Base-by-base conservation (phyloP, 1,140 invertebrate genomes). In the Holotrichia oblita region DNA sequence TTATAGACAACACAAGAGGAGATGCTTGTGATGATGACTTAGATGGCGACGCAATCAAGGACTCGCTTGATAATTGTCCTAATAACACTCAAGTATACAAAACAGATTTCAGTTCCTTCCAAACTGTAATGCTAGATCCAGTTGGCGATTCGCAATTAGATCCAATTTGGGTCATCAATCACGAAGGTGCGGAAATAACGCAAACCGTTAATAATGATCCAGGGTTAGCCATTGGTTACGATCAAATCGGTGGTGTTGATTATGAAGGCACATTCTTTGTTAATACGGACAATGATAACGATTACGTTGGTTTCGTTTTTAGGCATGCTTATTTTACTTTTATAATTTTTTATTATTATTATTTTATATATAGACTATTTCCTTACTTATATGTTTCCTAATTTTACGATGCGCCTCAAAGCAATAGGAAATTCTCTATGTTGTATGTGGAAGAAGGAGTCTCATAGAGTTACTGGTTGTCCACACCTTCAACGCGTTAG, bases 261-360 rank as follows among this genome's bases (percentile, higher is more conserved):
- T 99, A 98, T 85, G 97, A 98, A 85, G 98, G 97, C 22, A 99
- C 98, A 0, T 97, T 99, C 85, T 98, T 96, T 84, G 92, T 99
- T 0, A 96, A 98, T 83, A 95, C 95, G 0, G 94, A 96, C 61
- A 93, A 94, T n/a, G 98, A 99, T 85, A 97, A 99, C 85, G 98
- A 99, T 87, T 99, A 97, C 82, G 96, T 96, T 40, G 98, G 98
- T 7, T 98, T 99, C 83, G 94, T 99, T 40, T 98, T 98, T 88
- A 94, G 93, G 91, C 93, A 87, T 85, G 81, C 81, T 17, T 24
- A 6, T 24, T 24, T 20, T 72, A 24, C 20, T 24, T 72, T 17
- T 20, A n/a, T 42, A 41, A 74, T 10, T 40, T 41, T 6, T 27
- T 40, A 41, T 9, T n/a, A 40, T 17, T 40, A 24, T 24, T n/a